phyloP scores from a whole-genome alignment of 2,113 vertebrate species.

The Anarhynchus alexandrinus region DNA sequence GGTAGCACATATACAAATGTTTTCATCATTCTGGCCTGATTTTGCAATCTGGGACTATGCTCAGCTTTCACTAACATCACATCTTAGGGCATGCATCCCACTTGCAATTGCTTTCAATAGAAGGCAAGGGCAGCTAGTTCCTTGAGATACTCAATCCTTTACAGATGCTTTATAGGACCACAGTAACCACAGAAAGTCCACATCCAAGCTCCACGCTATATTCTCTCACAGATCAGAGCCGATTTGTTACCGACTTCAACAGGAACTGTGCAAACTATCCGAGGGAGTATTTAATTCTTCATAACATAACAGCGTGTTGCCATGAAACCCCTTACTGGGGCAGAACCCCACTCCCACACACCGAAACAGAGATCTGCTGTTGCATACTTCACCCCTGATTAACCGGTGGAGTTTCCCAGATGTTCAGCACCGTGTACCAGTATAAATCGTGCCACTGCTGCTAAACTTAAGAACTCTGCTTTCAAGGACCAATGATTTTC shows the following conservation, averaged over 20 bases:
- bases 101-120: slow-evolving; percentile 41
- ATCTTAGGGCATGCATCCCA: slow-evolving; percentile 47
- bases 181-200: slow-evolving; percentile 23
- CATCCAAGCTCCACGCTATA: background rate
- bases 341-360: background rate
- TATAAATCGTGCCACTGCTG: background rate
- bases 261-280: background rate
- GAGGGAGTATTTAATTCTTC: slow-evolving; percentile 4
- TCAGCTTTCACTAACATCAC: slow-evolving; percentile 61
- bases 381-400: background rate
- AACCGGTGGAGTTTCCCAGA: background rate
- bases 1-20: slow-evolving; percentile 65
- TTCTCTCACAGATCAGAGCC: background rate
- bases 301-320: background rate
- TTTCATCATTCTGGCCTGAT: slow-evolving; percentile 62
- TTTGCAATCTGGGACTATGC: slow-evolving; percentile 57
- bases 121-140: slow-evolving; percentile 28
- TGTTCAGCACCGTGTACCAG: background rate
- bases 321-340: background rate
- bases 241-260: background rate
- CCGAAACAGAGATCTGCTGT: background rate
- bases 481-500: slow-evolving; percentile 30
- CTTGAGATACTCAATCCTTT: slow-evolving; percentile 17
- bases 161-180: slow-evolving; percentile 14
- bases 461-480: background rate